A percentile compares a stretch with the other conserved stretches of the same genome.
Evolutionary conservation across 1,140 invertebrate species (phyloP).

Genomic region (Drosophila melanogaster): DNA sequence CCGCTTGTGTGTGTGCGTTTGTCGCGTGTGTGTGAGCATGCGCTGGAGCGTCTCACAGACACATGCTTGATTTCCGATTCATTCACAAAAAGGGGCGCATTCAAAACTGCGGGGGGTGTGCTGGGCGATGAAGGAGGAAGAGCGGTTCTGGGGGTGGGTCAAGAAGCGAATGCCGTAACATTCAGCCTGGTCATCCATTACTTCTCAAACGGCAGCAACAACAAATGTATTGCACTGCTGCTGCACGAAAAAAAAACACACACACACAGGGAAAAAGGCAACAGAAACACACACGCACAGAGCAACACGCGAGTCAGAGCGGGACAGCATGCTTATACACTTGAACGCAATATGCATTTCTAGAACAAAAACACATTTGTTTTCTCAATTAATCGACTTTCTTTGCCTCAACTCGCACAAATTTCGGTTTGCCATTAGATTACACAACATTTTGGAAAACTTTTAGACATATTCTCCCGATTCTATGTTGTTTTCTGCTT

Average conservation of each 20-base stretch:
- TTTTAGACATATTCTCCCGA: not conserved
- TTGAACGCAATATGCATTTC: constrained; percentile 61
- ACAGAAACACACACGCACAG: constrained; percentile 32
- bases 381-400: constrained; percentile 2
- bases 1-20: constrained; percentile 47
- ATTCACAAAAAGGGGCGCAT: constrained; percentile 79
- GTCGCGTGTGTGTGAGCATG: constrained; percentile 68
- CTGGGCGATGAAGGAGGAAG: constrained; percentile 18
- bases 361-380: constrained; percentile 51
- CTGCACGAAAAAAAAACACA: constrained; percentile 54
- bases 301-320: constrained; percentile 50
- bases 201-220: constrained; percentile 59
- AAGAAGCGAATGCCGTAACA: constrained; percentile 68
- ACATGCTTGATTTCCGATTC: constrained; percentile 51
- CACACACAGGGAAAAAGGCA: constrained; percentile 30
- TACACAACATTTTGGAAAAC: not conserved
- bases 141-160: not conserved
- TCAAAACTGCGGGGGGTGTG: constrained; percentile 40
- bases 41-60: constrained; percentile 57
- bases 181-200: constrained; percentile 63
- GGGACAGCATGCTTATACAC: constrained; percentile 50
- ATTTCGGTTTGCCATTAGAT: constrained; percentile 9
- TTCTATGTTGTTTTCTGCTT: constrained; percentile 29
- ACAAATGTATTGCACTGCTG: constrained; percentile 56
- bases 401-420: not conserved